These are phyloP conservation scores for Chaetorhynchus papuensis DNA, from an alignment of 2,113 vertebrate genomes.

Conservation along the genomic window DNA sequence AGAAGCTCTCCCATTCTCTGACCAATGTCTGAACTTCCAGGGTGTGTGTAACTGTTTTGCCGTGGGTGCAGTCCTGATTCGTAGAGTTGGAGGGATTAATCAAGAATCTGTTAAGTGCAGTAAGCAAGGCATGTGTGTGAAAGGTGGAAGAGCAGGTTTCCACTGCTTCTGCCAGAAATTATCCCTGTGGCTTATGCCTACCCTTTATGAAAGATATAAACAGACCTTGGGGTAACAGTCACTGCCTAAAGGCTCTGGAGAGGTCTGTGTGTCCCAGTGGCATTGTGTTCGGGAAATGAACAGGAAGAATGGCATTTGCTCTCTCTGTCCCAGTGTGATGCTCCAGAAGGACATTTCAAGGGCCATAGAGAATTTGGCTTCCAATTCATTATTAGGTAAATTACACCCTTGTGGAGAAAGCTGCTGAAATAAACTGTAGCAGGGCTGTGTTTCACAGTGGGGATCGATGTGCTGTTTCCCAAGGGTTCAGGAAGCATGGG, in stretches of 20 bases:
- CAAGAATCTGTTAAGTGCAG: neutral
- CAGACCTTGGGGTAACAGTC: neutral
- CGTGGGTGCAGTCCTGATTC: rapidly evolving
- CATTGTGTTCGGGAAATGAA: neutral
- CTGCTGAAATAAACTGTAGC: neutral
- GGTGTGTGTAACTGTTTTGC: neutral
- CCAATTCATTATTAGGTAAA: neutral
- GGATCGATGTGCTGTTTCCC: rapidly evolving
- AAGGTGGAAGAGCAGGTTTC: neutral
- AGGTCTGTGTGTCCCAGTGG: neutral
- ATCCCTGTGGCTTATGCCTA: neutral
- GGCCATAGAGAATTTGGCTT: neutral
- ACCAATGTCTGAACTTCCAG: neutral
- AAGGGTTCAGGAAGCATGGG: neutral
- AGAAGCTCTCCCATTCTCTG: neutral
- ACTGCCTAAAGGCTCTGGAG: neutral
- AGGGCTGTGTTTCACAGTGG: neutral
- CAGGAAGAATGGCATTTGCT: neutral
- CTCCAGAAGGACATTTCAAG: neutral
- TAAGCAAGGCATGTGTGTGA: neutral
- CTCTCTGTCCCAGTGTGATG: neutral
- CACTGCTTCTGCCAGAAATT: neutral
- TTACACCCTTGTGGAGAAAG: neutral
- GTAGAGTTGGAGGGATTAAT: neutral
- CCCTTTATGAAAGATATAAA: neutral